Conservation (phyloP, 2,888 invertebrate genomes). For the Caenorhabditis sp. region DNA sequence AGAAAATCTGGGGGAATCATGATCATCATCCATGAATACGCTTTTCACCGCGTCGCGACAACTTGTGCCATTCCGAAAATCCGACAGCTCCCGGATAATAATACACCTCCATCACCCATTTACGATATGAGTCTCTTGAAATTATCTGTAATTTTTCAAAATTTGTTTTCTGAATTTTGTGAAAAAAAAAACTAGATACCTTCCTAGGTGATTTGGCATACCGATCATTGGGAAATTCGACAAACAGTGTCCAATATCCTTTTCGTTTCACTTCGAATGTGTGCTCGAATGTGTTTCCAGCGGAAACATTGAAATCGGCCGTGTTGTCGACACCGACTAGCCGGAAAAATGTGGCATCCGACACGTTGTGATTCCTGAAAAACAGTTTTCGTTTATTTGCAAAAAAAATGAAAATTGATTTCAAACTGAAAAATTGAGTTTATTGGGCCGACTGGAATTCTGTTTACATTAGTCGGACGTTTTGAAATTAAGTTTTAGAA, state of each 20-base stretch:
- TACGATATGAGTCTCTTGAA: constrained; percentile 67
- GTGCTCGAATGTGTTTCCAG: constrained; percentile 69
- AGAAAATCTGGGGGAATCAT: neutral
- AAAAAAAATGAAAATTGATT: too few relatives aligned
- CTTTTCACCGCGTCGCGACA: constrained; percentile 39
- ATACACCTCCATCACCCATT: constrained; percentile 70
- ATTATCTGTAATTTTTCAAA: constrained; percentile 55
- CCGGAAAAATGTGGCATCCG: constrained; percentile 69
- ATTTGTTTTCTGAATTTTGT: too few relatives aligned
- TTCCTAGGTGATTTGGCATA: constrained; percentile 68
- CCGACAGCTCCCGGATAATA: constrained; percentile 63
- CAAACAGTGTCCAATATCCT: constrained; percentile 70
- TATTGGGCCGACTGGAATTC: neutral
- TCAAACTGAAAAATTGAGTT: neutral
- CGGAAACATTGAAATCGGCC: constrained; percentile 67
- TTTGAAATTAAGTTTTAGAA: too few relatives aligned
- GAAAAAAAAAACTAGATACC: too few relatives aligned
- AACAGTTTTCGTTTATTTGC: too few relatives aligned
- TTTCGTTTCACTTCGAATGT: constrained; percentile 66
- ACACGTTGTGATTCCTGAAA: constrained; percentile 68
- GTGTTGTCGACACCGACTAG: constrained; percentile 70
- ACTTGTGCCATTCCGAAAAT: constrained; percentile 60
- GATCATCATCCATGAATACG: constrained; percentile 31
- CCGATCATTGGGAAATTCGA: constrained; percentile 69
- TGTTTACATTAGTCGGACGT: too few relatives aligned